These are phyloP conservation scores for Lamellibrachia luymesi DNA, from an alignment of 1,140 invertebrate genomes.

Conservation along the genomic window DNA sequence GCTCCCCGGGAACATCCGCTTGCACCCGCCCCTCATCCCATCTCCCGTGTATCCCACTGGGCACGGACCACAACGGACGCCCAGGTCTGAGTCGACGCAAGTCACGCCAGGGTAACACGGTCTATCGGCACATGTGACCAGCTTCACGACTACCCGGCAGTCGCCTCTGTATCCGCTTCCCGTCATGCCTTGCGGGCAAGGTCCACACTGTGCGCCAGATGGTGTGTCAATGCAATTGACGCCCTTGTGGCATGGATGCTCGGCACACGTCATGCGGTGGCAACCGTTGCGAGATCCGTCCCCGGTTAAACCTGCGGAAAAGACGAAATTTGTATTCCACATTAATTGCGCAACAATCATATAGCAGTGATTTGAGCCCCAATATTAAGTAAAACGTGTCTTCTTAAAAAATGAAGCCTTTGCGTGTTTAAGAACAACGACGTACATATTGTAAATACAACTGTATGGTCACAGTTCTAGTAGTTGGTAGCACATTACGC, in stretches of 20 bases:
- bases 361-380: too few relatives aligned
- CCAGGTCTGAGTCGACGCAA: conserved; percentile 69
- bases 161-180: conserved; percentile 6
- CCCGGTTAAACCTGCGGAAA: background rate
- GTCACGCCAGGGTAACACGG: conserved; percentile 80
- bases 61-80: conserved; percentile 42
- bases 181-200: background rate
- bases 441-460: too few relatives aligned
- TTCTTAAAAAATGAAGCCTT: too few relatives aligned
- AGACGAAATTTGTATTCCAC: background rate
- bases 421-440: too few relatives aligned
- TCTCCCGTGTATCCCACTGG: conserved; percentile 35
- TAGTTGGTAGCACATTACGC: too few relatives aligned
- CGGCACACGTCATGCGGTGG: background rate
- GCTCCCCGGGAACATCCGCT: background rate
- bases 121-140: background rate
- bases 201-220: background rate
- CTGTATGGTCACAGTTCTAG: too few relatives aligned
- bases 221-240: background rate
- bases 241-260: background rate
- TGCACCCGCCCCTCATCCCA: conserved; percentile 28
- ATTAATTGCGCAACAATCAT: too few relatives aligned
- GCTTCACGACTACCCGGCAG: background rate
- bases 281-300: background rate
- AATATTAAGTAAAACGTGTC: too few relatives aligned